Percentiles rank a stretch among this genome's conserved stretches.
Evolutionary conservation across 2,888 invertebrate genomes (phyloP).

Genomic region (Matsumyia berberina): DNA sequence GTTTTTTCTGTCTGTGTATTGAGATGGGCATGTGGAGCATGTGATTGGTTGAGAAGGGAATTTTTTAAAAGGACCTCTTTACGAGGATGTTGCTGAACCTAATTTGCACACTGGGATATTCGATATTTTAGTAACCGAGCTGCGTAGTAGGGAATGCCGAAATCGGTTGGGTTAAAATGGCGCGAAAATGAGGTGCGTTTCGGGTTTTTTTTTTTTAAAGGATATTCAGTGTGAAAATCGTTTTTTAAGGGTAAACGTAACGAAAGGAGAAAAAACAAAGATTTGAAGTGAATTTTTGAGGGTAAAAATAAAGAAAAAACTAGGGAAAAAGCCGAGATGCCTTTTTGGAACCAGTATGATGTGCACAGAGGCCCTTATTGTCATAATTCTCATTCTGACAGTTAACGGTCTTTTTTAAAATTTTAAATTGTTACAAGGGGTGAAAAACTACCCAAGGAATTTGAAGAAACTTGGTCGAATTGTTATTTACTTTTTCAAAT

Average conservation of each 20-base stretch:
- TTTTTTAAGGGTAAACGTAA: slow-evolving; percentile 20
- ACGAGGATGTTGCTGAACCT: slow-evolving; percentile 38
- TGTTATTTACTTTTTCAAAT: no score
- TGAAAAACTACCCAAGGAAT: not conserved
- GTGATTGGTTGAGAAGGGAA: slow-evolving; percentile 63
- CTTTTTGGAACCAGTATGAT: not conserved
- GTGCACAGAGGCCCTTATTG: not conserved
- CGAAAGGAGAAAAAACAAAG: not conserved
- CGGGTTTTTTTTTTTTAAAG: not conserved
- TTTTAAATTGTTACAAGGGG: not conserved
- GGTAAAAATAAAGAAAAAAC: slow-evolving; percentile 25
- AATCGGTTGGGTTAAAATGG: slow-evolving; percentile 49
- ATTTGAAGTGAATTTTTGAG: slow-evolving; percentile 11
- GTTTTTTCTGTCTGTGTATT: not conserved
- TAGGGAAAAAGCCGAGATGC: slow-evolving; percentile 7
- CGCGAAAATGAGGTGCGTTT: slow-evolving; percentile 53
- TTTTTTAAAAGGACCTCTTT: slow-evolving; percentile 7
- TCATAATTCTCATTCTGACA: slow-evolving; percentile 40
- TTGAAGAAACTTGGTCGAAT: no score
- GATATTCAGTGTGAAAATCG: slow-evolving; percentile 22
- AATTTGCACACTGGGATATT: slow-evolving; percentile 59
- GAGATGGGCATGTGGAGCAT: slow-evolving; percentile 60
- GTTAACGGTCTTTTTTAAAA: slow-evolving; percentile 40
- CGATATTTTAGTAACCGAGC: not conserved
- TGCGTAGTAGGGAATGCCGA: not conserved